Evolutionary conservation across 2,797 vertebrate genomes (phyloP).

Genomic region (Eulemur coronatus): DNA sequence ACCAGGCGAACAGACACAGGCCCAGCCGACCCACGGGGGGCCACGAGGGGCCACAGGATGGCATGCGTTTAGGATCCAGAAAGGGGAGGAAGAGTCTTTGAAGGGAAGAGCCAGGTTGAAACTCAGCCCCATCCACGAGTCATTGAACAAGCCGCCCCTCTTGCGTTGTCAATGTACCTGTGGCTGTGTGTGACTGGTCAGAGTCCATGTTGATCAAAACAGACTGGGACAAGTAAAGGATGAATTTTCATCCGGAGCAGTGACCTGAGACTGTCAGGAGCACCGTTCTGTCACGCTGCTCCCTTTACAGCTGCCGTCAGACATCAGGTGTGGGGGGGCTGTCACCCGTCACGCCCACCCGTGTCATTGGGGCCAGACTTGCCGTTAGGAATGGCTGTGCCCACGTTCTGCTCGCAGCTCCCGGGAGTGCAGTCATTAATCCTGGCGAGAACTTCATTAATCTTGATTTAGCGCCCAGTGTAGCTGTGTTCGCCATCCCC

Average conservation of each 20-base stretch:
- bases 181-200: neutral
- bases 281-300: neutral
- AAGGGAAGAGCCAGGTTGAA: neutral
- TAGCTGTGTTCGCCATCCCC: neutral
- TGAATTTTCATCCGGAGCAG: neutral
- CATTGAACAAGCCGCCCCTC: too few relatives aligned
- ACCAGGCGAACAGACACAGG: neutral
- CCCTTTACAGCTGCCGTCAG: neutral
- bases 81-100: neutral
- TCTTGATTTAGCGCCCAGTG: constrained; percentile 67
- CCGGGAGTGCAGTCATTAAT: constrained; percentile 42
- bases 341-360: neutral
- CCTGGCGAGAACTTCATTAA: constrained; percentile 79
- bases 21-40: neutral
- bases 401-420: neutral
- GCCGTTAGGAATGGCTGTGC: neutral
- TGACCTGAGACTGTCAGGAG: neutral
- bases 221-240: neutral
- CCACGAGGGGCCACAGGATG: fast-evolving
- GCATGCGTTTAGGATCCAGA: neutral
- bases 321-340: neutral
- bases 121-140: neutral
- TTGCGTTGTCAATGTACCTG: neutral
- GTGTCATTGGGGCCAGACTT: neutral
- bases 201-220: neutral